Percentiles rank a stretch among this genome's conserved stretches.
phyloP scores from a whole-genome alignment of 2,888 invertebrate species.

The Parapristionchus giblindavisi region DNA sequence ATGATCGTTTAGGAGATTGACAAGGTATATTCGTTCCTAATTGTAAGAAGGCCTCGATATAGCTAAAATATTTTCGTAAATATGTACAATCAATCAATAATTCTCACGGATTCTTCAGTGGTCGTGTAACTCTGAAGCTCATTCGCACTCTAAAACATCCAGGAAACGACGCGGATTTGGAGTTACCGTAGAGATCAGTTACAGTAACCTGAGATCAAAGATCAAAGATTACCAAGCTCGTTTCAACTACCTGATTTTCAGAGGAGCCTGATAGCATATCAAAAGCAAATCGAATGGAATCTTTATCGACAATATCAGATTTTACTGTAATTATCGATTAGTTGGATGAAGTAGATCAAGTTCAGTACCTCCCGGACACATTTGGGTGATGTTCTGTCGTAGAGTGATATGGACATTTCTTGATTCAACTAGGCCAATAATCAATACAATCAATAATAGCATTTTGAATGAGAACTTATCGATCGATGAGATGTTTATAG shows the following conservation, averaged over 20 bases:
- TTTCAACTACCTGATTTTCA: slow-evolving; percentile 28
- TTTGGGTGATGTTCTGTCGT: slow-evolving; percentile 26
- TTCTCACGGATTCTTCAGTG: slow-evolving; percentile 41
- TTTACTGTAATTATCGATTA: slow-evolving; percentile 17
- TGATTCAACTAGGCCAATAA: not conserved
- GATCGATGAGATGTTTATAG: too few species aligned
- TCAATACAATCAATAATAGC: too few species aligned
- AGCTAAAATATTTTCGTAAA: slow-evolving; percentile 16
- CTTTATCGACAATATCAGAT: slow-evolving; percentile 19
- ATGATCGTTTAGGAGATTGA: slow-evolving; percentile 33
- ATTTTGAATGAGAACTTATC: too few species aligned
- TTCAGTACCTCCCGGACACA: slow-evolving; percentile 23
- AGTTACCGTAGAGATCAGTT: slow-evolving; percentile 33
- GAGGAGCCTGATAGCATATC: slow-evolving; percentile 17
- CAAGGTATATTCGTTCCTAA: slow-evolving; percentile 50
- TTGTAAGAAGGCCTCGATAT: slow-evolving; percentile 48
- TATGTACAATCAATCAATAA: not conserved
- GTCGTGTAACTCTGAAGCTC: slow-evolving; percentile 42
- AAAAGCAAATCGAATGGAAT: slow-evolving; percentile 30
- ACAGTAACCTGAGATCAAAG: slow-evolving; percentile 23
- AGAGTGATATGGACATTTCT: slow-evolving; percentile 23
- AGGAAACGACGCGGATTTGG: slow-evolving; percentile 43
- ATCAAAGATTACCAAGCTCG: not conserved
- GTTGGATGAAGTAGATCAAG: not conserved
- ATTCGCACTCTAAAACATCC: slow-evolving; percentile 49